Conservation (phyloP, 2,113 vertebrate genomes). For the Coreoperca whiteheadi region DNA sequence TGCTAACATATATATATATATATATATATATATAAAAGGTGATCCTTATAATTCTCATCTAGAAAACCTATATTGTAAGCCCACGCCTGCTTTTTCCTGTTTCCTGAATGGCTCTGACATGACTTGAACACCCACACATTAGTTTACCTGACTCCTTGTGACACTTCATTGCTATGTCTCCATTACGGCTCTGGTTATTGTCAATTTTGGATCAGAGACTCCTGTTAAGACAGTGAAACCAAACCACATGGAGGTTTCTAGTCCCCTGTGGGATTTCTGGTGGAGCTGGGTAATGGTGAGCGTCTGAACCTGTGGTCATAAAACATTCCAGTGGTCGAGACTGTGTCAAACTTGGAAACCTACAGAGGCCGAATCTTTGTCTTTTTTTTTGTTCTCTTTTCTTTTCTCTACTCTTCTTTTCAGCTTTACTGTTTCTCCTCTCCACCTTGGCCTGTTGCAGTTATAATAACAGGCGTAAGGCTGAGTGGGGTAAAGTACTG, state of each 20-base stretch:
- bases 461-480: slow-evolving; percentile 51
- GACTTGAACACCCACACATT: slow-evolving; percentile 50
- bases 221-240: slow-evolving; percentile 67
- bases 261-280: slow-evolving; percentile 63
- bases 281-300: slow-evolving; percentile 61
- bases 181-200: slow-evolving; percentile 66
- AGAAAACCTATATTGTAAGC: slow-evolving; percentile 13
- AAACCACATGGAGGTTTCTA: slow-evolving; percentile 62
- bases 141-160: slow-evolving; percentile 62
- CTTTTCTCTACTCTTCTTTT: slow-evolving; percentile 6
- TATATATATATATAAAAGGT: slow-evolving; percentile 7
- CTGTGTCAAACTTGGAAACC: slow-evolving; percentile 64
- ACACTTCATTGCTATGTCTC: slow-evolving; percentile 63
- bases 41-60: slow-evolving; percentile 2
- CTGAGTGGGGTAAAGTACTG: slow-evolving; percentile 52
- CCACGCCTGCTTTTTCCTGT: not conserved
- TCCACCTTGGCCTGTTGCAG: slow-evolving; percentile 25
- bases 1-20: too few species aligned
- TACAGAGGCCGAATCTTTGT: slow-evolving; percentile 1
- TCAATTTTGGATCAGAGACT: slow-evolving; percentile 63
- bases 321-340: slow-evolving; percentile 64
- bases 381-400: not conserved
- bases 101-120: slow-evolving; percentile 42
- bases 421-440: slow-evolving; percentile 15
- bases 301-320: slow-evolving; percentile 58